Percentiles rank a stretch among this genome's conserved stretches.
Evolutionary conservation across 2,888 invertebrate species (phyloP).

Genomic region (Alitta virens): DNA sequence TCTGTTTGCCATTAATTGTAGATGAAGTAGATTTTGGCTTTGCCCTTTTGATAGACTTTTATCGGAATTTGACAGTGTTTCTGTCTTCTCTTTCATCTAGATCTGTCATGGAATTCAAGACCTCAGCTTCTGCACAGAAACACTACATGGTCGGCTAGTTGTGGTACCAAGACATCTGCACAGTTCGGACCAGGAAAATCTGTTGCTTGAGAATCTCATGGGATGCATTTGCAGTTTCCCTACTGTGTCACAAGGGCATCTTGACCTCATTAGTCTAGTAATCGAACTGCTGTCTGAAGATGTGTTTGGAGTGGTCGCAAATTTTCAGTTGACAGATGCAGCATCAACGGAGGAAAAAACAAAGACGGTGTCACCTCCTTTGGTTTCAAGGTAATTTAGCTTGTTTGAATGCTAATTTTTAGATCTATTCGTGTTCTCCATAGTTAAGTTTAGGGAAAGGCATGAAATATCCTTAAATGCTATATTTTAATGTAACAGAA

Average conservation of each 20-base stretch:
- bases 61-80: too few relatives aligned
- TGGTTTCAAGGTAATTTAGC: slow-evolving; percentile 1
- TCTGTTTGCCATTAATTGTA: too few relatives aligned
- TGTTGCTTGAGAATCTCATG: neutral
- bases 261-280: slow-evolving; percentile 2
- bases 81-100: neutral
- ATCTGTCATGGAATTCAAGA: neutral
- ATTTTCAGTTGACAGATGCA: neutral
- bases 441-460: too few relatives aligned
- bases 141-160: neutral
- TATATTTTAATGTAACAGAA: too few relatives aligned
- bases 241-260: neutral
- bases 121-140: neutral
- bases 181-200: neutral
- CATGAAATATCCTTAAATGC: too few relatives aligned
- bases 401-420: too few relatives aligned
- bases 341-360: neutral
- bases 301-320: neutral
- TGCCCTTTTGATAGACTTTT: too few relatives aligned
- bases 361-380: too few relatives aligned
- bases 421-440: too few relatives aligned
- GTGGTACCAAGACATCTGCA: neutral
- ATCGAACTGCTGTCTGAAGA: neutral
- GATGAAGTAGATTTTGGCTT: too few relatives aligned
- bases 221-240: slow-evolving; percentile 3